Evolutionary conservation across 2,888 invertebrate species (phyloP).

Genomic region (Aspidiotus rigidus): DNA sequence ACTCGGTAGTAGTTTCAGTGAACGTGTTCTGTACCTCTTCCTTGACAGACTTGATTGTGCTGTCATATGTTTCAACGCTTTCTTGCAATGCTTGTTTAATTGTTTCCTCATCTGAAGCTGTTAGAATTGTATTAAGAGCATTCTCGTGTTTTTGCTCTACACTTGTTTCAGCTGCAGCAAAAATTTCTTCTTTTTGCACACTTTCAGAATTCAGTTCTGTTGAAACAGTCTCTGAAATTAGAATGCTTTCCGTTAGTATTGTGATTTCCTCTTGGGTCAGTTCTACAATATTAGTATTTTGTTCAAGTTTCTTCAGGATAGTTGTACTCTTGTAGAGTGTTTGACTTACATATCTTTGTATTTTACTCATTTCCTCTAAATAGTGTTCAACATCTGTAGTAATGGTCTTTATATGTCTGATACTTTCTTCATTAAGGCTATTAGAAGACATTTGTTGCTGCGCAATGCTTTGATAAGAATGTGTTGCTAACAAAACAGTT

Average conservation of each 20-base stretch:
- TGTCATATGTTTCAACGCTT: background rate
- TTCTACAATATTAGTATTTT: background rate
- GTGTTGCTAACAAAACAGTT: background rate
- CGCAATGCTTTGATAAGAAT: no score
- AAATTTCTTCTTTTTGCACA: background rate
- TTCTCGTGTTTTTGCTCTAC: background rate
- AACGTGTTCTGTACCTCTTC: background rate
- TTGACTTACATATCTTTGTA: no score
- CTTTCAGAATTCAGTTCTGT: background rate
- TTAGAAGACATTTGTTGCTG: no score
- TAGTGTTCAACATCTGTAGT: no score
- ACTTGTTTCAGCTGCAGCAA: background rate
- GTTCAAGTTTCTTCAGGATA: background rate
- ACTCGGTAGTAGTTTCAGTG: background rate
- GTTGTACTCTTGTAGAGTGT: background rate
- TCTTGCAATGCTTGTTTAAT: background rate
- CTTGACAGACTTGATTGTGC: background rate
- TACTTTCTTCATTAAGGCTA: no score
- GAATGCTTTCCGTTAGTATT: background rate
- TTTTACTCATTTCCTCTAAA: no score
- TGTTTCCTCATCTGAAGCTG: background rate
- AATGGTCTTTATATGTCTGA: no score
- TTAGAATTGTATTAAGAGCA: background rate
- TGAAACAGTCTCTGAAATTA: background rate
- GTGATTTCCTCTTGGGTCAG: background rate